Evolutionary conservation across 1,140 invertebrate genomes (phyloP).

Genomic region (Drosophila biarmipes): DNA sequence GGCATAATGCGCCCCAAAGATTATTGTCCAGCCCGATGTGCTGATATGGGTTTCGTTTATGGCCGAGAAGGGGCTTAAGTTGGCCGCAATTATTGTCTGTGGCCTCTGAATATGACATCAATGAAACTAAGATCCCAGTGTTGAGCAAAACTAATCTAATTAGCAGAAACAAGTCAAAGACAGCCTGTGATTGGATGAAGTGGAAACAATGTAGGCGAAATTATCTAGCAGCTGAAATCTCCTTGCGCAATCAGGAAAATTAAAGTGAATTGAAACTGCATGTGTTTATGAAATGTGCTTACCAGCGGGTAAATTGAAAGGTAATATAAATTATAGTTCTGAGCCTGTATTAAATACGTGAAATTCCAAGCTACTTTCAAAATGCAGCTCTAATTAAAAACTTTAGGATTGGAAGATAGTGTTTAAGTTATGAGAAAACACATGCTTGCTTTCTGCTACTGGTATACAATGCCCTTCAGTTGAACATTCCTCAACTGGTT

Average conservation of each 20-base stretch:
- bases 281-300: neutral
- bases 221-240: neutral
- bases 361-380: neutral
- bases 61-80: conserved; percentile 14
- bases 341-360: no score
- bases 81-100: conserved; percentile 36
- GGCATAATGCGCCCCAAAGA: conserved; percentile 29
- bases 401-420: neutral
- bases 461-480: conserved; percentile 14
- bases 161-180: conserved; percentile 21
- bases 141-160: conserved; percentile 33
- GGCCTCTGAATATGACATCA: conserved; percentile 1
- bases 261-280: neutral
- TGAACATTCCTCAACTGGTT: conserved; percentile 28
- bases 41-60: conserved; percentile 13
- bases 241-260: conserved; percentile 4
- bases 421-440: conserved; percentile 1
- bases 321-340: no score
- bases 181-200: conserved; percentile 20
- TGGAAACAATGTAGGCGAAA: conserved; percentile 5
- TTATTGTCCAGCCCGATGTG: conserved; percentile 22
- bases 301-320: neutral
- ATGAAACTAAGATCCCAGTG: conserved; percentile 10
- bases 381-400: neutral
- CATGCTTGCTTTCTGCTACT: neutral